Evolutionary conservation across 1,140 invertebrate species (phyloP), one percentile per base, ranked within the genome.

Genomic region (Saccostrea echinata): DNA sequence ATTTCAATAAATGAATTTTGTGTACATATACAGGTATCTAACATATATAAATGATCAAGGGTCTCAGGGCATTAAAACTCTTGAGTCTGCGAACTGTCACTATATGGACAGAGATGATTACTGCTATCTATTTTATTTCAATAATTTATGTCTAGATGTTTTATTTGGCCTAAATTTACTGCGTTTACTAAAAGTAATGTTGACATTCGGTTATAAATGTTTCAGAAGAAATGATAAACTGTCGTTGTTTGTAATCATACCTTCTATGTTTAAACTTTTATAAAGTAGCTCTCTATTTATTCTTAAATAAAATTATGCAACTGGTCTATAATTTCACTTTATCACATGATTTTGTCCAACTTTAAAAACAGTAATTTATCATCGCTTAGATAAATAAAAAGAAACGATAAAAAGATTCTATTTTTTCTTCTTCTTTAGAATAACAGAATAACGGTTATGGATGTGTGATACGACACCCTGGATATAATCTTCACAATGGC

Each of bases 1-100:
- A 76, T 76, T 76, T 76, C 68, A 76, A 33, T 76, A 76, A 76
- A 76, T 33, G 68, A 18, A 76, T 76, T 76, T 30, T 33, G 24
- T 76, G 68, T 76, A 27, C 16, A 30, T 30, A 76, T 33, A 76
- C 27, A 76, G 68, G 30, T 76, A 76, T 76, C 68, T 13, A 27
- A 30, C 43, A 43, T 9, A 76, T 61, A 30, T 76, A 76, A 71
- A 76, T 76, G 3, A 76, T 76, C 30, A 33, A 24, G 16, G 68
- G 30, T 76, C 27, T 27, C 27, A 12, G 24, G 12, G 12, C 27
- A 76, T 76, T 27, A 76, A 76, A 30, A 76, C 68, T 12, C 68
- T 33, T 33, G 24, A 27, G 3, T 13, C 16, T 27, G 33, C 24
- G 30, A 27, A 76, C 24, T 30, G 24, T 76, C 30, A 76, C 24